Percentiles rank a stretch among this genome's conserved stretches.
Conservation (phyloP, 2,888 invertebrate genomes). For the Oligia strigilis region DNA sequence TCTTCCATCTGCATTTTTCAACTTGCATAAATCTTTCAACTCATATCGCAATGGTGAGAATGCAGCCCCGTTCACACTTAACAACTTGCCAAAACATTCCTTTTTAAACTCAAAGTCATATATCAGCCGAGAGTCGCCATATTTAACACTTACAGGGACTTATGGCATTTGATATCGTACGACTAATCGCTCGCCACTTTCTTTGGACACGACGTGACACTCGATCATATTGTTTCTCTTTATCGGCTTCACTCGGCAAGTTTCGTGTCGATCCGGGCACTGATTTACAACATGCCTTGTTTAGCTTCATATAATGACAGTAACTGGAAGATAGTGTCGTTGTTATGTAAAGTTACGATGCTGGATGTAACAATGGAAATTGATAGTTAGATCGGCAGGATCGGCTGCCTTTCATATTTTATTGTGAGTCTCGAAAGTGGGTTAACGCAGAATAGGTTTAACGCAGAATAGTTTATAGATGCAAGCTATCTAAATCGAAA, state of each 20-base stretch:
- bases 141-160: conserved; percentile 78
- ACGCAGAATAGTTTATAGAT: neutral
- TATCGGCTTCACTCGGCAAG: conserved; percentile 63
- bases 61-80: conserved; percentile 18
- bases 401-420: conserved; percentile 45
- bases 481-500: neutral
- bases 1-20: conserved; percentile 7
- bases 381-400: conserved; percentile 19
- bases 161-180: conserved; percentile 79
- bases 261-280: conserved; percentile 60
- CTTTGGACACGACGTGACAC: conserved; percentile 59
- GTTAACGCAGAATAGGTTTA: neutral
- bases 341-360: conserved; percentile 56
- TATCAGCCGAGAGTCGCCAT: conserved; percentile 72
- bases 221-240: conserved; percentile 61
- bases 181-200: conserved; percentile 77
- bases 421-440: conserved; percentile 1
- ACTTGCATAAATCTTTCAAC: conserved; percentile 39
- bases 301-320: conserved; percentile 51
- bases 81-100: conserved; percentile 40
- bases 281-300: conserved; percentile 62
- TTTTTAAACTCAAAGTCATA: conserved; percentile 56
- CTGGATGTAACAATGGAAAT: conserved; percentile 35
- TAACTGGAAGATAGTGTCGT: conserved; percentile 48
- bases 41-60: conserved; percentile 48